phyloP scores from a whole-genome alignment of 2,888 invertebrate genomes.

The Thecophora atra region DNA sequence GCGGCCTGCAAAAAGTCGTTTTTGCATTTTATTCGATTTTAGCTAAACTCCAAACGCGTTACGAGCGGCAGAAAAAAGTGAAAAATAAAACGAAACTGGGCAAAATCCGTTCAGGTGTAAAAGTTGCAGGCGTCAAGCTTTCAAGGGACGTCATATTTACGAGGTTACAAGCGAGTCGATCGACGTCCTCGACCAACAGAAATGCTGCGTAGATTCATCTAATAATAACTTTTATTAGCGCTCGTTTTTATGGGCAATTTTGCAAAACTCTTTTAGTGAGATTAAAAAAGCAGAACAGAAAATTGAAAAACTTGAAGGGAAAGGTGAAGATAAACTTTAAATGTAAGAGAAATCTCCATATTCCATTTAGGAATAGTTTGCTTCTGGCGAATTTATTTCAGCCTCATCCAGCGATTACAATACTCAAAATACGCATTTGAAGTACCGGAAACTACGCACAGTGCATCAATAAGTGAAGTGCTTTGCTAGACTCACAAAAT shows the following conservation, averaged over 20 bases:
- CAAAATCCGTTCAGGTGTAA: slow-evolving; percentile 32
- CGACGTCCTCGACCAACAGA: background rate
- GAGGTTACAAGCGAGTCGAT: background rate
- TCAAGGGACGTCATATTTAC: background rate
- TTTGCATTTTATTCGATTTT: slow-evolving; percentile 1
- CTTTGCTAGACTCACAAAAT: too few species aligned
- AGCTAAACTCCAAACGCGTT: background rate
- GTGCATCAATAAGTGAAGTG: too few species aligned
- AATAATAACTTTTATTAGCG: slow-evolving; percentile 6
- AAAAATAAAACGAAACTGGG: background rate
- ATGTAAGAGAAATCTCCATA: too few species aligned
- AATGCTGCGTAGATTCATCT: background rate
- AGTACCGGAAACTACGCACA: too few species aligned
- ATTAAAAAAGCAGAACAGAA: slow-evolving; percentile 6
- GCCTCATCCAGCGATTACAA: too few species aligned
- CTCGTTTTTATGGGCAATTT: background rate
- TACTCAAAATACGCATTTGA: too few species aligned
- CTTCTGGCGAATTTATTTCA: too few species aligned
- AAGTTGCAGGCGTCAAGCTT: slow-evolving; percentile 31
- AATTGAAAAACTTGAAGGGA: slow-evolving; percentile 26
- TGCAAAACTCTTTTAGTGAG: slow-evolving; percentile 37
- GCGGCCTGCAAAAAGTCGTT: background rate
- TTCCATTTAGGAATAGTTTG: too few species aligned
- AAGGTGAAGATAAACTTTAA: slow-evolving; percentile 12
- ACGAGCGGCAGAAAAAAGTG: background rate